Conservation (phyloP, 2,888 invertebrate genomes). For the Lordiphosa fenestrarum region DNA sequence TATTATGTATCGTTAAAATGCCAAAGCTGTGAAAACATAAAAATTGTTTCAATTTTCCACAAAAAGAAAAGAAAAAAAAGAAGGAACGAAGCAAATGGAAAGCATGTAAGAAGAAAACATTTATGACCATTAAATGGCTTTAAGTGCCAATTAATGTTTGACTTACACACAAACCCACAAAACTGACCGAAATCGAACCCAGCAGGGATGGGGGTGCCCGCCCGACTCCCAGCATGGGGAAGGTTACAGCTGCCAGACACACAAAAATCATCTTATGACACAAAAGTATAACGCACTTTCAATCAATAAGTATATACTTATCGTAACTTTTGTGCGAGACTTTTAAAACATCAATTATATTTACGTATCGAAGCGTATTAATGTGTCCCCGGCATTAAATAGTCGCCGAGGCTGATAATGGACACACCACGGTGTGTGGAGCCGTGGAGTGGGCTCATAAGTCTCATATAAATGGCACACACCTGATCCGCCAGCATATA, state of each 20-base stretch:
- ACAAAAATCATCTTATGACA: conserved; percentile 35
- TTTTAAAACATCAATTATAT: conserved; percentile 68
- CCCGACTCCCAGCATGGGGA: conserved; percentile 27
- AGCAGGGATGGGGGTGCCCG: conserved; percentile 8
- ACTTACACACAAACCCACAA: conserved; percentile 40
- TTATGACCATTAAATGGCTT: conserved; percentile 56
- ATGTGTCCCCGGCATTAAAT: conserved; percentile 21
- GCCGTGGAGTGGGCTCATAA: too few relatives aligned
- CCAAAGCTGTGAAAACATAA: conserved; percentile 57
- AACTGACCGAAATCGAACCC: conserved; percentile 21
- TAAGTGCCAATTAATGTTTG: conserved; percentile 71
- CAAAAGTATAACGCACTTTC: conserved; percentile 40
- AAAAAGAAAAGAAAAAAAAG: conserved; percentile 1
- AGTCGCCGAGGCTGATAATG: too few relatives aligned
- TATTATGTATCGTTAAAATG: conserved; percentile 50
- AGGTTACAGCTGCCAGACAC: conserved; percentile 57
- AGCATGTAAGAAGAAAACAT: conserved; percentile 11
- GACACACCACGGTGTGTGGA: not conserved
- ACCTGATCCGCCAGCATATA: not conserved
- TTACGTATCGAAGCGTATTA: conserved; percentile 63
- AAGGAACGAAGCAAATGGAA: conserved; percentile 21
- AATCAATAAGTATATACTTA: conserved; percentile 44
- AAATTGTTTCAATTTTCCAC: conserved; percentile 49
- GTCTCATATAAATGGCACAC: too few relatives aligned
- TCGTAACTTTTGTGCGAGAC: conserved; percentile 57